Evolutionary conservation across 2,888 invertebrate genomes (phyloP).

Genomic region (Chironomus tentans): DNA sequence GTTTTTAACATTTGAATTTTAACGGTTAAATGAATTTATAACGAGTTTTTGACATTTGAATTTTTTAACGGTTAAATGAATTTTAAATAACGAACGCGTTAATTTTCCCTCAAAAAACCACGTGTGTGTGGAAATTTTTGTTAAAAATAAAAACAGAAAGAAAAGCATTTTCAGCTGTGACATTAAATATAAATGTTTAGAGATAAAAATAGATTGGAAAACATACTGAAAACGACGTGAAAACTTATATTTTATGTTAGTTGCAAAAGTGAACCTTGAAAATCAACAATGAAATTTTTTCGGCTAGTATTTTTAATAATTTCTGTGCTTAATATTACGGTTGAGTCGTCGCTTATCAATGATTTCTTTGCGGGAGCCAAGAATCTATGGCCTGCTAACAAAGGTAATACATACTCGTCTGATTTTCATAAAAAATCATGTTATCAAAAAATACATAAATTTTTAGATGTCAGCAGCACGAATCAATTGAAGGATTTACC

Average conservation of each 20-base stretch:
- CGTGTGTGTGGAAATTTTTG: too few species aligned
- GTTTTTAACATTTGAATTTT: too few species aligned
- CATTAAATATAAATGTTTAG: neutral
- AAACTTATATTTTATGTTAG: neutral
- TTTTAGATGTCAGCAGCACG: neutral
- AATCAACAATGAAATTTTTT: neutral
- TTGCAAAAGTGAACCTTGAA: neutral
- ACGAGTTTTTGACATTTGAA: too few species aligned
- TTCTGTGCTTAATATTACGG: neutral
- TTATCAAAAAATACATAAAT: neutral
- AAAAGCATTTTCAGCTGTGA: neutral
- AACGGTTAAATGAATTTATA: too few species aligned
- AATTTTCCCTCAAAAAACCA: too few species aligned
- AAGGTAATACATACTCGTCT: neutral
- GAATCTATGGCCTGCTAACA: neutral
- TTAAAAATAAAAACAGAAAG: too few species aligned
- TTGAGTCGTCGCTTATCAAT: neutral
- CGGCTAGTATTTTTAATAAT: neutral
- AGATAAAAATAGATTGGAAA: neutral
- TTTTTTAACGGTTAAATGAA: too few species aligned
- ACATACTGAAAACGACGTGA: neutral
- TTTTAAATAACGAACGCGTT: too few species aligned
- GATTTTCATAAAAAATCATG: neutral
- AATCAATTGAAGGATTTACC: neutral
- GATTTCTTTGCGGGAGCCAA: neutral